Evolutionary conservation across 2,888 invertebrate species (phyloP).

Genomic region (Holacanthella duospinosa): DNA sequence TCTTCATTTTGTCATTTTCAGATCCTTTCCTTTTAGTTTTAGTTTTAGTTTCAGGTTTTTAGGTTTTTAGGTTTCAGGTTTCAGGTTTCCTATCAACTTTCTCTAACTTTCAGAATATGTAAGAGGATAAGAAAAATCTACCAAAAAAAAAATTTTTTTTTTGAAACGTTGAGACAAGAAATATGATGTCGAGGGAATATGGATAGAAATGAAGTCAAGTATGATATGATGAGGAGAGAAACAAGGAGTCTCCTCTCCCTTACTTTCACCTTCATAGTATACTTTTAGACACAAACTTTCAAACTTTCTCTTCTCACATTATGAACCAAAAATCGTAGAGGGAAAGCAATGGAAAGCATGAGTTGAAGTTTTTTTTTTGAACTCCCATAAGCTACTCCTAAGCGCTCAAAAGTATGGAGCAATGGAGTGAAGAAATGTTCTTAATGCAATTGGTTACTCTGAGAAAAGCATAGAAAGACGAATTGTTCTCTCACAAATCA

Average conservation of each 20-base stretch:
- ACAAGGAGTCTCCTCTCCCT: not conserved
- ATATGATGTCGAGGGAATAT: not conserved
- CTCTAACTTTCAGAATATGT: no score
- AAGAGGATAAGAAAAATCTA: no score
- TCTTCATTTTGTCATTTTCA: no score
- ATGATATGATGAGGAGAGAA: not conserved
- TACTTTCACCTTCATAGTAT: not conserved
- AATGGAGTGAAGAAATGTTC: constrained; percentile 13
- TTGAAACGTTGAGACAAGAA: no score
- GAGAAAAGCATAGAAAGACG: constrained; percentile 11
- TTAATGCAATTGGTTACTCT: constrained; percentile 17
- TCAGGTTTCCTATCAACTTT: no score
- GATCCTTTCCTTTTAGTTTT: no score
- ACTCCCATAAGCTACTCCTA: not conserved
- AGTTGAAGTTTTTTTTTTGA: not conserved
- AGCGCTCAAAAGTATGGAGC: not conserved
- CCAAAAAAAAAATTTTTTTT: no score
- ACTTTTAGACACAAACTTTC: not conserved
- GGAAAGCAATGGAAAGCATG: not conserved
- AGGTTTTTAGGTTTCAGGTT: no score
- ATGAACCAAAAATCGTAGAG: not conserved
- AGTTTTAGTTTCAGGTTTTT: no score
- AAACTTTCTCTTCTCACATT: not conserved
- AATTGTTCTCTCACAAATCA: constrained; percentile 19
- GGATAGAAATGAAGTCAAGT: constrained; percentile 1